Base-by-base conservation (phyloP, 1,140 invertebrate species). In the Eubasilissa regina region DNA sequence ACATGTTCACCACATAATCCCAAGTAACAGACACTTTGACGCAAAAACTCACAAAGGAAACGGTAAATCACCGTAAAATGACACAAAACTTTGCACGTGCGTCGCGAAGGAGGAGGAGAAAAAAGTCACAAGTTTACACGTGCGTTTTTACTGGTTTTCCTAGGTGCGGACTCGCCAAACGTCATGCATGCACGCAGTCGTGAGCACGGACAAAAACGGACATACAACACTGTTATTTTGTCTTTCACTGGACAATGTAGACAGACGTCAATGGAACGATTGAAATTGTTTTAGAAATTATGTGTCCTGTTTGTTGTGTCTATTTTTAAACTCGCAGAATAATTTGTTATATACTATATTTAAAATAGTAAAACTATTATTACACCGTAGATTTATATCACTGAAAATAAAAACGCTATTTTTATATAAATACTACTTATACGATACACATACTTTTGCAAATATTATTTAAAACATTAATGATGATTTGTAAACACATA, bases 171-270 rank as follows among this genome's bases (percentile, higher is more conserved):
- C 25, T 47, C 45, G n/a, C 60, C 43, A 35, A 15, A 21, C 68
- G 68, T 76, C 74, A 76, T 48, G 74, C 73, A 77, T 81, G 70
- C 77, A 81, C 77, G 80, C 62, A 44, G 77, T 55, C 51, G 58
- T 81, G 80, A 72, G 51, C 77, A 79, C 58, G 77, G 77, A 81
- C 80, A 81, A 81, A 76, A 78, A 79, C 77, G 73, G 75, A 73
- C 75, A 81, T 77, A 43, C 73, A 72, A 77, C 77, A 77, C 80
- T 79, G 55, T 44, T 75, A 17, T 12, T 55, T 73, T 73, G 44
- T 75, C 74, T 55, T 56, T n/a, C 68, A 73, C 68, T 4, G 25
- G 15, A 73, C 68, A 68, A 68, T 68, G 68, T 73, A 73, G 21
- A 73, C 51, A 73, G 3, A 47, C 47, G 68, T 73, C 19, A 73